phyloP scores from a whole-genome alignment of 2,888 invertebrate genomes.

The Oscheius sp. region DNA sequence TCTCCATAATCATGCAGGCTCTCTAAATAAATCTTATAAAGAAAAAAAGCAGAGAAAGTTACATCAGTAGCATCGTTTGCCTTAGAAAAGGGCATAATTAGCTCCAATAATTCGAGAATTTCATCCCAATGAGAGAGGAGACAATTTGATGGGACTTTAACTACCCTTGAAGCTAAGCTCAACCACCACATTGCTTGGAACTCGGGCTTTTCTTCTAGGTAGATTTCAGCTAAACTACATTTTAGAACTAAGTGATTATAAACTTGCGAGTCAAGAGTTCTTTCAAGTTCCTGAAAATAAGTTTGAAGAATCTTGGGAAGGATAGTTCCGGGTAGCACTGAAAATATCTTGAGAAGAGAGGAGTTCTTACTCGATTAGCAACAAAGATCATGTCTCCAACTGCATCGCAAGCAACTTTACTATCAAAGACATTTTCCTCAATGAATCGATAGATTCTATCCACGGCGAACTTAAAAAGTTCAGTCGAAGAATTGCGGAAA shows the following conservation, averaged over 20 bases:
- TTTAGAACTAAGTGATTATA: not conserved
- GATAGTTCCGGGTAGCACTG: conserved; percentile 55
- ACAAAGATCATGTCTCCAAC: conserved; percentile 80
- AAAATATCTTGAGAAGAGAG: not conserved
- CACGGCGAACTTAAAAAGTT: conserved; percentile 76
- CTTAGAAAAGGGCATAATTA: conserved; percentile 79
- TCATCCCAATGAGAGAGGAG: conserved; percentile 73
- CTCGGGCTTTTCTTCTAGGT: conserved; percentile 57
- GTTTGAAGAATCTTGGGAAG: conserved; percentile 62
- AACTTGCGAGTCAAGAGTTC: conserved; percentile 49
- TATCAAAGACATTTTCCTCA: conserved; percentile 82
- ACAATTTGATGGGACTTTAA: conserved; percentile 74
- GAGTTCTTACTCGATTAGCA: conserved; percentile 72
- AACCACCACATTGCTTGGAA: conserved; percentile 65
- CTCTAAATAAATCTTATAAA: conserved; percentile 64
- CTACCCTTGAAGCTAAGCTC: conserved; percentile 72
- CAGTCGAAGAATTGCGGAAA: conserved; percentile 42
- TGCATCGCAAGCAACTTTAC: conserved; percentile 83
- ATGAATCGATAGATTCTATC: conserved; percentile 81
- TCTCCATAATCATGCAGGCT: conserved; percentile 76
- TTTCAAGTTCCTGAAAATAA: conserved; percentile 50
- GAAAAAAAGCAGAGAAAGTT: not conserved
- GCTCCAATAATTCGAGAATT: conserved; percentile 79
- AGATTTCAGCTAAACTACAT: conserved; percentile 38
- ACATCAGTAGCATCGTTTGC: conserved; percentile 71